phyloP scores from a whole-genome alignment of 2,797 vertebrate genomes.

The Sebastes trivittatus region DNA sequence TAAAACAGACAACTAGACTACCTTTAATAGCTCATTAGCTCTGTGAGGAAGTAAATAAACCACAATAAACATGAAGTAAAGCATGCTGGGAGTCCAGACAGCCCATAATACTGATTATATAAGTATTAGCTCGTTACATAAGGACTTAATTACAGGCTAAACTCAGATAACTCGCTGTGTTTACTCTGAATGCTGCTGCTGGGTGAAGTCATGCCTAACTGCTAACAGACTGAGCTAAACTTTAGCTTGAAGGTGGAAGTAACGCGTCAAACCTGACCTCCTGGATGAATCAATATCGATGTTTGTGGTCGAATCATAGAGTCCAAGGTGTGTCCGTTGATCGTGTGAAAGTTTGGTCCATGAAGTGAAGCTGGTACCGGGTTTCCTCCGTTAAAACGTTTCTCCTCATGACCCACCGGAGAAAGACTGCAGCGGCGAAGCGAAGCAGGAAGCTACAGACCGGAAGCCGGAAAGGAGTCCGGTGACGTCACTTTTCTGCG shows the following conservation, averaged over 20 bases:
- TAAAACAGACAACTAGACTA: no score
- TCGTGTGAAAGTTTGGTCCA: background rate
- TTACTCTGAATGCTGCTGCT: background rate
- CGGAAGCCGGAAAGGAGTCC: background rate
- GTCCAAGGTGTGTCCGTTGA: background rate
- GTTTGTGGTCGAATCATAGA: slow-evolving; percentile 46
- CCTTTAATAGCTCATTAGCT: background rate
- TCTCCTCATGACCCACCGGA: background rate
- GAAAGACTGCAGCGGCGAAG: background rate
- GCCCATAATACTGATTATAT: fast-evolving
- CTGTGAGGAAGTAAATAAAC: background rate
- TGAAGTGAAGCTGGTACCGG: background rate
- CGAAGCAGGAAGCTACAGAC: slow-evolving; percentile 31
- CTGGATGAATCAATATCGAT: background rate
- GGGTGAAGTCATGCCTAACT: background rate
- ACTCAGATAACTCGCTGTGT: background rate
- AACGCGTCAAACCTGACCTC: background rate
- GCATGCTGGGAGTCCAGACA: background rate
- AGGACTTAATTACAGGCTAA: background rate
- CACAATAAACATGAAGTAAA: background rate
- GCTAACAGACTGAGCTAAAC: slow-evolving; percentile 33
- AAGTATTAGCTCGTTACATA: background rate
- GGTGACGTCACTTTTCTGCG: background rate
- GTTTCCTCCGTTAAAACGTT: background rate
- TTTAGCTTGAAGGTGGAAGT: background rate